A percentile compares a stretch with the other conserved stretches of the same genome.
phyloP scores from a whole-genome alignment of 2,888 invertebrate species.

The Cheilosia pagana region DNA sequence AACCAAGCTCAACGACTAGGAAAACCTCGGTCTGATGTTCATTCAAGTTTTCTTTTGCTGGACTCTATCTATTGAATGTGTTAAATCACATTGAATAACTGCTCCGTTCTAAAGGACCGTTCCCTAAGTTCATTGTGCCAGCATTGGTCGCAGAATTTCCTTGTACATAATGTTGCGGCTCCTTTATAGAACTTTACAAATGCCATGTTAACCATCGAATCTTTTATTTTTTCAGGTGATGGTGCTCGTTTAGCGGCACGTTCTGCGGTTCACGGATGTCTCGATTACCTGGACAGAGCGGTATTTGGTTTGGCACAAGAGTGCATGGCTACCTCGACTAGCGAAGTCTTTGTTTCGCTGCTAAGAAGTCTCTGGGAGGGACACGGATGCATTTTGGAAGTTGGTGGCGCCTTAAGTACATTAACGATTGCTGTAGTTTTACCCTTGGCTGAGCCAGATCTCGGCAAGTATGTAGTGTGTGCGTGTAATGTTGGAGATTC shows the following conservation, averaged over 20 bases:
- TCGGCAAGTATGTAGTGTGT: slow-evolving; percentile 88
- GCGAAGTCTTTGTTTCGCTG: slow-evolving; percentile 91
- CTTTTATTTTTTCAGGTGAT: slow-evolving; percentile 84
- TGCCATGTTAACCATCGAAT: slow-evolving; percentile 20
- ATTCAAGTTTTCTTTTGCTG: too few relatives aligned
- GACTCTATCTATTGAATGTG: too few relatives aligned
- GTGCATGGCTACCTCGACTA: slow-evolving; percentile 84
- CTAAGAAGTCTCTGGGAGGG: slow-evolving; percentile 93
- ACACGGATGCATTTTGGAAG: slow-evolving; percentile 92
- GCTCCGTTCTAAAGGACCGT: too few relatives aligned
- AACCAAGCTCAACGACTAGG: too few relatives aligned
- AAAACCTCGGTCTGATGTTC: too few relatives aligned
- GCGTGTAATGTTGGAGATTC: slow-evolving; percentile 96
- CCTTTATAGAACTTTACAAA: neutral
- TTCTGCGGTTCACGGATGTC: slow-evolving; percentile 92
- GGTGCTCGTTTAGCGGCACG: slow-evolving; percentile 93
- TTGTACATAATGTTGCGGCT: too few relatives aligned
- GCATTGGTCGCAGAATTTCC: too few relatives aligned
- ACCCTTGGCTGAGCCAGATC: slow-evolving; percentile 84
- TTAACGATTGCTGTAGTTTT: slow-evolving; percentile 91
- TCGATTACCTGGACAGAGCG: slow-evolving; percentile 91
- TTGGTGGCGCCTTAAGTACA: slow-evolving; percentile 92
- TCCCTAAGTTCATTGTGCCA: too few relatives aligned
- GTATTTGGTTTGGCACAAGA: slow-evolving; percentile 85
- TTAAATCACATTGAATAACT: too few relatives aligned